phyloP scores from a whole-genome alignment of 1,140 invertebrate genomes.

The Notospermus geniculatus region DNA sequence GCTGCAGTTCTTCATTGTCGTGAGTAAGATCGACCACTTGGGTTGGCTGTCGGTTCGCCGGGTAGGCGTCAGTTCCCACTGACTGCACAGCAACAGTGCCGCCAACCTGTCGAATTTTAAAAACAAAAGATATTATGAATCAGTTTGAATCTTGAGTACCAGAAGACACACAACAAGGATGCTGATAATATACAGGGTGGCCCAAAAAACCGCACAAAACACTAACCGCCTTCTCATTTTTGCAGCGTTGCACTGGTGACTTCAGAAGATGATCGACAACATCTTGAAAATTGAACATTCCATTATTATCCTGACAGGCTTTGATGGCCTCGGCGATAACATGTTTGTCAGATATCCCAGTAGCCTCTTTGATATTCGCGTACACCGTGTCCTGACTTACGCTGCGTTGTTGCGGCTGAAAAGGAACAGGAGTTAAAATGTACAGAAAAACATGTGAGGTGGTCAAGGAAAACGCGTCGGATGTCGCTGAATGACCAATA shows the following conservation, averaged over 20 bases:
- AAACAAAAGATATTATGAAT: not conserved
- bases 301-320: constrained; percentile 40
- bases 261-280: constrained; percentile 41
- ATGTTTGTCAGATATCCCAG: constrained; percentile 40
- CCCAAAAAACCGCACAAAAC: not conserved
- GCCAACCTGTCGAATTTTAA: not conserved
- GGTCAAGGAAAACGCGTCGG: too few relatives aligned
- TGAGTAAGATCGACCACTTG: constrained; percentile 52
- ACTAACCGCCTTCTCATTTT: not conserved
- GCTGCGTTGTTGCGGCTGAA: constrained; percentile 23
- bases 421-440: too few relatives aligned
- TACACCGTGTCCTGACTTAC: constrained; percentile 11
- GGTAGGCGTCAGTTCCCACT: not conserved
- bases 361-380: constrained; percentile 43
- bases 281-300: constrained; percentile 43
- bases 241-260: constrained; percentile 3
- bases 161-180: not conserved
- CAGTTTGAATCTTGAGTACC: too few relatives aligned
- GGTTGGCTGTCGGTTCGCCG: not conserved
- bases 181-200: too few relatives aligned
- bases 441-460: too few relatives aligned
- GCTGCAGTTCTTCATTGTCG: constrained; percentile 52
- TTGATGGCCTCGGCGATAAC: constrained; percentile 44
- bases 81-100: not conserved
- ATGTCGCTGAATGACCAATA: too few relatives aligned